phyloP scores from a whole-genome alignment of 2,888 invertebrate species.

The Nomada hirtipes region DNA sequence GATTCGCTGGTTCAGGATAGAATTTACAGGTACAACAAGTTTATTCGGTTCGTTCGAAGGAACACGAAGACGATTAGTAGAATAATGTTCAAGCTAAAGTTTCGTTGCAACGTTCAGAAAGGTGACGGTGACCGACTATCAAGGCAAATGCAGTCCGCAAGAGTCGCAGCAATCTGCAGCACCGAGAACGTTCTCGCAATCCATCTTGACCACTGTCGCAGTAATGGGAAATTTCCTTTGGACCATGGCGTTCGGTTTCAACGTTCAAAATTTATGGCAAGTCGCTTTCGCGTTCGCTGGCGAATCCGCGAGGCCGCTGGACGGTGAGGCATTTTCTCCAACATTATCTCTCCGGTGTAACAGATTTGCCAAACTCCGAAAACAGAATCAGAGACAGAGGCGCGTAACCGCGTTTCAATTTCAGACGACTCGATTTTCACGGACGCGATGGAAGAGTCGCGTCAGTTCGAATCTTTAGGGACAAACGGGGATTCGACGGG shows the following conservation, averaged over 20 bases:
- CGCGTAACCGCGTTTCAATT: constrained; percentile 13
- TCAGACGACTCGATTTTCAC: constrained; percentile 77
- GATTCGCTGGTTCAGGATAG: constrained; percentile 95
- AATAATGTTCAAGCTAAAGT: neutral
- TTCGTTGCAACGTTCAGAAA: constrained; percentile 85
- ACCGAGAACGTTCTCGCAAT: constrained; percentile 77
- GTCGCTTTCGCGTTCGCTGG: constrained; percentile 75
- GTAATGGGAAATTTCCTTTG: constrained; percentile 76
- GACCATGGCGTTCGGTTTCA: constrained; percentile 75
- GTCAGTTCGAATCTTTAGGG: constrained; percentile 75
- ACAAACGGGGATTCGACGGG: constrained; percentile 83
- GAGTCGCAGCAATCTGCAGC: constrained; percentile 82
- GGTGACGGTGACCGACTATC: constrained; percentile 94
- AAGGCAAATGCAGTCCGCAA: constrained; percentile 91
- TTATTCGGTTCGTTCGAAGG: neutral
- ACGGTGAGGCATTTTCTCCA: constrained; percentile 48
- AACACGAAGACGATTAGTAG: neutral
- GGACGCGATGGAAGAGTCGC: constrained; percentile 68
- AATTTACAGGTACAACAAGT: constrained; percentile 88
- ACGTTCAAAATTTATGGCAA: constrained; percentile 80
- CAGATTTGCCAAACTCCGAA: no score
- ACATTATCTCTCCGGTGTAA: no score
- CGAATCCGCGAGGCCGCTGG: constrained; percentile 52
- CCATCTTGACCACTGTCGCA: constrained; percentile 73
- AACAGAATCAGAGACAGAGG: no score